Evolutionary conservation across 2,888 invertebrate genomes (phyloP).

Genomic region (Macaria liturata): DNA sequence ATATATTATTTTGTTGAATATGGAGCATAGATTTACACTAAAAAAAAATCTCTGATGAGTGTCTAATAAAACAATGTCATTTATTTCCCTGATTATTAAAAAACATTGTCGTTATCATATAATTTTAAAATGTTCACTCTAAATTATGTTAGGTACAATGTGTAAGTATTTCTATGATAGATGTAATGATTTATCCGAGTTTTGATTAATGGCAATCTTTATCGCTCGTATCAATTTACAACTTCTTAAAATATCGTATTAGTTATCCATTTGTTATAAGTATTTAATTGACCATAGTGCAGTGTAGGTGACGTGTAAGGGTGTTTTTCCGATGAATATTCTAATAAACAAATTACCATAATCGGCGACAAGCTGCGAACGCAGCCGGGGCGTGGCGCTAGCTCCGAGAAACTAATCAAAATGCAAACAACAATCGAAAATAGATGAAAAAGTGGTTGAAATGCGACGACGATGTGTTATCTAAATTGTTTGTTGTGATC

Average conservation of each 20-base stretch:
- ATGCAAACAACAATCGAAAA: conserved; percentile 50
- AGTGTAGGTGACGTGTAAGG: conserved; percentile 45
- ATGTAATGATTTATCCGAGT: too few species aligned
- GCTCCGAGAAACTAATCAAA: conserved; percentile 59
- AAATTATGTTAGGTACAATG: too few species aligned
- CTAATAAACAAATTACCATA: conserved; percentile 66
- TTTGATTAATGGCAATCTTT: too few species aligned
- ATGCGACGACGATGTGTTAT: conserved; percentile 42
- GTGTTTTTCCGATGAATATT: conserved; percentile 67
- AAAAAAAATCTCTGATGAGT: too few species aligned
- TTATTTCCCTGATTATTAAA: too few species aligned
- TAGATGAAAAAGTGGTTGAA: conserved; percentile 18
- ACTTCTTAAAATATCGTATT: too few species aligned
- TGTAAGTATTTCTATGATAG: too few species aligned
- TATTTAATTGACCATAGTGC: not conserved
- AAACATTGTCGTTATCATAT: too few species aligned
- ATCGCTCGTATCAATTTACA: not conserved
- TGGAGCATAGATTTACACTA: too few species aligned
- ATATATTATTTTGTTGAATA: too few species aligned
- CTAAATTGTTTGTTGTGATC: conserved; percentile 55
- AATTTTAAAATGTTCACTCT: too few species aligned
- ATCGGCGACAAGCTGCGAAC: conserved; percentile 71
- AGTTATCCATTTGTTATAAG: not conserved
- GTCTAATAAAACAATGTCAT: too few species aligned
- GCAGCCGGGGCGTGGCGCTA: conserved; percentile 49